A percentile compares a stretch with the other conserved stretches of the same genome.
phyloP scores from a whole-genome alignment of 2,113 vertebrate species.

The Sceloporus tristichus region DNA sequence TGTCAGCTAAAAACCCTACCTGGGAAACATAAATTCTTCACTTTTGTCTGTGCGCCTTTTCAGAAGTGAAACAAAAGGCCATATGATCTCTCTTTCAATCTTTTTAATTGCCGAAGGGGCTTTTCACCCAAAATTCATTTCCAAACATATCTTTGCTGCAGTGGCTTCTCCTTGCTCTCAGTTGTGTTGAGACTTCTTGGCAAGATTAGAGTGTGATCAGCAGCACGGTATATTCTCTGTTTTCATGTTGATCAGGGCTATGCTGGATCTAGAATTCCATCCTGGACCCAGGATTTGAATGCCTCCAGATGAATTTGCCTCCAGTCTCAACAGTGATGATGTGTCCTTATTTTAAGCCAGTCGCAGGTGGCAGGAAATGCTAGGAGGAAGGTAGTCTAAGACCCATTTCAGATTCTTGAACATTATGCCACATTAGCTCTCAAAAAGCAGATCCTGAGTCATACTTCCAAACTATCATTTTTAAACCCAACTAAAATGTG shows the following conservation, averaged over 20 bases:
- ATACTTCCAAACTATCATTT: too few species aligned
- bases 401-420: not conserved
- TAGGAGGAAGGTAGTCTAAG: not conserved
- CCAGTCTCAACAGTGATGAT: not conserved
- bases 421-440: not conserved
- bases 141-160: not conserved
- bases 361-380: not conserved
- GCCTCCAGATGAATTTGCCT: not conserved
- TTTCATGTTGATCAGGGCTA: not conserved
- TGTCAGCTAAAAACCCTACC: too few species aligned
- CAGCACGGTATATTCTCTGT: not conserved
- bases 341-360: not conserved
- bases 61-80: too few species aligned
- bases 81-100: too few species aligned
- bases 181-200: not conserved
- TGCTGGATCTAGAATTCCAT: too few species aligned
- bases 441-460: not conserved
- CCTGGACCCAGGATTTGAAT: not conserved
- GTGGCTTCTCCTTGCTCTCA: not conserved
- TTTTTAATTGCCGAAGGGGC: too few species aligned
- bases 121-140: not conserved
- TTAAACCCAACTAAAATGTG: too few species aligned
- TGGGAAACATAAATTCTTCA: too few species aligned
- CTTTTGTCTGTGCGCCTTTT: too few species aligned
- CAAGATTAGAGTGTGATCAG: not conserved